Evolutionary conservation across 2,113 vertebrate species (phyloP).

Genomic region (Alethe diademata): DNA sequence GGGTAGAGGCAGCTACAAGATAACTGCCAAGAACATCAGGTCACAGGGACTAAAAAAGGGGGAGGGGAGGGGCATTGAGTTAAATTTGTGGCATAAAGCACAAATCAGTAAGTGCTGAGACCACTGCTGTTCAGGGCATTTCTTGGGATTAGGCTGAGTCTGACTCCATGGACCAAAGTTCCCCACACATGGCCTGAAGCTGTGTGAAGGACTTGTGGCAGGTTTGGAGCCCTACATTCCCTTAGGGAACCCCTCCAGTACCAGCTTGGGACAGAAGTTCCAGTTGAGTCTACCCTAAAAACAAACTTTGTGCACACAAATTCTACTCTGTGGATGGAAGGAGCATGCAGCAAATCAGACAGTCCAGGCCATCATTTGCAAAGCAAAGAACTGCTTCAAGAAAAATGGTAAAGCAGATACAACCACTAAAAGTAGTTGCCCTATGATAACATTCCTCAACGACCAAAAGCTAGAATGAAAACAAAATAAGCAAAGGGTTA

Average conservation of each 20-base stretch:
- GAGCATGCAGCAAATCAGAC: not conserved
- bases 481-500: not conserved
- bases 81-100: not conserved
- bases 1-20: not conserved
- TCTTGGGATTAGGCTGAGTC: not conserved
- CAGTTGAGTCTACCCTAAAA: not conserved
- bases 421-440: not conserved
- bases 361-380: not conserved
- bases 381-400: not conserved
- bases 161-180: not conserved
- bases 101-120: not conserved
- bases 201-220: not conserved
- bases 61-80: not conserved
- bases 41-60: not conserved
- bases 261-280: not conserved
- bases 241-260: not conserved
- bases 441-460: not conserved
- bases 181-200: not conserved
- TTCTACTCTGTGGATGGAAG: not conserved
- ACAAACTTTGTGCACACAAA: not conserved
- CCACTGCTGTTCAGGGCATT: not conserved
- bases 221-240: not conserved
- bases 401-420: not conserved
- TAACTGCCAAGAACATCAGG: not conserved
- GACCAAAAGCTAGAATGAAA: not conserved